Evolutionary conservation across 2,113 vertebrate species (phyloP), one percentile per base, ranked within the genome.

Genomic region (Chrysemys picta): DNA sequence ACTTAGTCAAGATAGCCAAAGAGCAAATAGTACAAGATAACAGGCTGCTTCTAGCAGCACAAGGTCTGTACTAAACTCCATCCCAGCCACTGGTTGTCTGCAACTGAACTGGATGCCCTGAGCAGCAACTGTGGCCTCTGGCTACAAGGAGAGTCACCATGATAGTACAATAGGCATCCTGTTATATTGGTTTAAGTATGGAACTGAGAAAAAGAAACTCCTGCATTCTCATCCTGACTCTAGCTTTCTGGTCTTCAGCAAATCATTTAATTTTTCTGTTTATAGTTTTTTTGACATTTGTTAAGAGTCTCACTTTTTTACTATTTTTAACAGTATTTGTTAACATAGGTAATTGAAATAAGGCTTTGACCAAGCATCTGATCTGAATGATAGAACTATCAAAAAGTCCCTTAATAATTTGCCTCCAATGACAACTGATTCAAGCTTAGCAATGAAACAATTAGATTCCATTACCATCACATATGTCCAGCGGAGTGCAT

Each of bases 311-410:
- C 50, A 5, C 42, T 27, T 91, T 24, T 84, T 93, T 86, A 76
- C 90, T 90, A 90, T 53, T 97, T 96, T 95, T 89, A 86, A 75
- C 87, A 79, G 91, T 96, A 96, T 94, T 95, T 97, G 96, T 96
- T 96, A 91, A 95, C 91, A 91, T 83, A 13, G 52, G 25, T 93
- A 95, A 95, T 95, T 95, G 45, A 86, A 53, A 84, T 6, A 53
- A 82, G 31, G 80, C 29, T 85, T 84, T 57, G 91, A 91, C 69
- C 94, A 87, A 97, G 75, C 88, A 59, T 95, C 96, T 94, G 88
- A 96, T 97, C 96, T 97, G 96, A 97, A 88, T 91, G 95, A 93
- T 85, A 92, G 78, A 96, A 97, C 97, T 96, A 97, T 96, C 93
- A 89, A 92, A 97, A 97, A 92, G 92, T 91, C 56, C 69, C 88